Percentiles rank a stretch among this genome's conserved stretches.
Conservation (phyloP, 2,797 vertebrate genomes). For the Mormyrus proboscirostris region DNA sequence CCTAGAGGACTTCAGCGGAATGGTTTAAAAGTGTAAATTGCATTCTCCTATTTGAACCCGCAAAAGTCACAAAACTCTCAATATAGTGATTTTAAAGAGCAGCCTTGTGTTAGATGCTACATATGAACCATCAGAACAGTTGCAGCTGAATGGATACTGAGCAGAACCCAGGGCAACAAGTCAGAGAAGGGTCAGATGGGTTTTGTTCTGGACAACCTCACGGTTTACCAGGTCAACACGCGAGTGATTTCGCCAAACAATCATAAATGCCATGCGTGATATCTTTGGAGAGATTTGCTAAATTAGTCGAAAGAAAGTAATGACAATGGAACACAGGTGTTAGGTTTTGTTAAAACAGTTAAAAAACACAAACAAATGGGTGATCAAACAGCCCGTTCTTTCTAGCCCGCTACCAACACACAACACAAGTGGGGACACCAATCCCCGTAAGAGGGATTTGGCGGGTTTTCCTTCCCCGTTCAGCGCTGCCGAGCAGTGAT, state of each 20-base stretch:
- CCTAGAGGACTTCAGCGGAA: background rate
- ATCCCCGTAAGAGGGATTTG: background rate
- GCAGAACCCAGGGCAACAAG: background rate
- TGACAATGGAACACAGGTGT: background rate
- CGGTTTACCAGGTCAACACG: background rate
- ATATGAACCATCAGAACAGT: background rate
- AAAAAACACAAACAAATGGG: background rate
- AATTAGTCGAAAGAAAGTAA: background rate
- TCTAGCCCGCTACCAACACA: background rate
- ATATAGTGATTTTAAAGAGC: background rate
- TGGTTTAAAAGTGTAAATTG: background rate
- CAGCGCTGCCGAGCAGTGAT: slow-evolving; percentile 11
- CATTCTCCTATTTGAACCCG: background rate
- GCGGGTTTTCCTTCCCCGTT: background rate
- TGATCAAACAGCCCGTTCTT: background rate
- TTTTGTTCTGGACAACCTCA: background rate
- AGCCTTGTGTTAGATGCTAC: background rate
- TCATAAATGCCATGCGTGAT: background rate
- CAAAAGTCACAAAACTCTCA: background rate
- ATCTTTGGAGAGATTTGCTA: background rate
- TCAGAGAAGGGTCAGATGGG: background rate
- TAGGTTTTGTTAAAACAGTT: background rate
- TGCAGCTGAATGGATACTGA: background rate
- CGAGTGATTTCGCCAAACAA: background rate
- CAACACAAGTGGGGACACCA: background rate